phyloP scores from a whole-genome alignment of 2,888 invertebrate species.

The Pammene aurita region DNA sequence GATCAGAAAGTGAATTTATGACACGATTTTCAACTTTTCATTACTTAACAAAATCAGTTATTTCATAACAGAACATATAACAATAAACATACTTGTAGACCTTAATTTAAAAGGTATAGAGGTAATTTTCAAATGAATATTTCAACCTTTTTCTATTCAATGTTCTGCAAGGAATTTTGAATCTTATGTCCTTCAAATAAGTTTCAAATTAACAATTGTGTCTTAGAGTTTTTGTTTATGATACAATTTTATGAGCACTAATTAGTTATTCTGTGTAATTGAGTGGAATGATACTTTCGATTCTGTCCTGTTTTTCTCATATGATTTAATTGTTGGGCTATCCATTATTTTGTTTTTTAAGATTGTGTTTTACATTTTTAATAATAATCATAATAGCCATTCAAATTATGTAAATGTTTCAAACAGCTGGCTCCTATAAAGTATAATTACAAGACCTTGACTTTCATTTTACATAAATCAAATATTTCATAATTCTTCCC shows the following conservation, averaged over 20 bases:
- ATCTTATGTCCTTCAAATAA: not conserved
- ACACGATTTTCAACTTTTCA: constrained; percentile 7
- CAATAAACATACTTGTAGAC: not conserved
- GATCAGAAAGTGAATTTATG: constrained; percentile 34
- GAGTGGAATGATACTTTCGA: constrained; percentile 1
- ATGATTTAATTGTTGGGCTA: not conserved
- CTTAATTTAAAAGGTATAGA: not conserved
- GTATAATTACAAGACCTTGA: no score
- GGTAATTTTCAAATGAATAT: not conserved
- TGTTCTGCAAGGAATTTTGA: constrained; percentile 1
- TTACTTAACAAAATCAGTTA: no score
- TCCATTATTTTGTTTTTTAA: not conserved
- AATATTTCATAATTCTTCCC: no score
- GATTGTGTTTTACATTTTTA: no score
- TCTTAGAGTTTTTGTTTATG: not conserved
- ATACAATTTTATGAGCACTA: constrained; percentile 1
- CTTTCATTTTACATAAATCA: no score
- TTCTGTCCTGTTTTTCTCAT: not conserved
- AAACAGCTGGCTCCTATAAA: no score
- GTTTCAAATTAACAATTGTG: not conserved
- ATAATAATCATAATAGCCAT: no score
- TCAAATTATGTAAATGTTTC: no score
- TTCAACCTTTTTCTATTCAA: no score
- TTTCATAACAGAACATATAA: constrained; percentile 5
- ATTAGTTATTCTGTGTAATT: constrained; percentile 7